Evolutionary conservation across 2,797 vertebrate species (phyloP), one percentile per base, ranked within the genome.

Genomic region (Chrysocyon brachyurus): DNA sequence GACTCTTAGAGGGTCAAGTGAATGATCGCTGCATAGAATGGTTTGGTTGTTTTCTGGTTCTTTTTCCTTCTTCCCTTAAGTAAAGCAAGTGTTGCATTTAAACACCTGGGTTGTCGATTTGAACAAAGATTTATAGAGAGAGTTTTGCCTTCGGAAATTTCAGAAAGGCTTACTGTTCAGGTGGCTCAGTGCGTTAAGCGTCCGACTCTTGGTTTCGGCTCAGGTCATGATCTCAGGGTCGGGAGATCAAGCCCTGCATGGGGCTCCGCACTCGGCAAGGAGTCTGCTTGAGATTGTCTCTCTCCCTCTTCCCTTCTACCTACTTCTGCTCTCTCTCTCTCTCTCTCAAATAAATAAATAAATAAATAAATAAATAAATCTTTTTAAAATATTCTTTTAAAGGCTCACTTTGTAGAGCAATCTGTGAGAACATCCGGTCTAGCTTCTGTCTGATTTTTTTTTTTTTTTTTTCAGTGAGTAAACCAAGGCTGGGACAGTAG

Each of bases 91-190:
- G 49, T 56, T 84, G 0, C 21, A 49, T 57, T 49, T 64, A 81
- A 94, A 19, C 19, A 66, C 49, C 68, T 90, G 72, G 14, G 15
- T 84, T 95, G 95, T 94, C 86, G 92, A 1, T 31, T 33, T 84
- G 64, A 49, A 70, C 11, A 52, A 70, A 59, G 31, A 83, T 52
- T 52, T 77, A 12, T 14, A 5, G 26, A 56, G 49, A 61, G 64
- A 72, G 5, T 78, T 78, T 72, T 31, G 15, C 31, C 54, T 91
- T 66, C 4, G 61, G 61, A 91, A 84, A 21, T 87, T 28, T 77
- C 49, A 24, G 57, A 15, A 49, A 64, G 31, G 22, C 61, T 75
- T 49, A 49, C 57, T 86, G 19, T 70, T 57, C 5, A 1, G 66
- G 17, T 68, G 66, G 66, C 17, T 21, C 66, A 68, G 66, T 33